phyloP scores from a whole-genome alignment of 2,797 vertebrate species.

The Neoniphon sammara region DNA sequence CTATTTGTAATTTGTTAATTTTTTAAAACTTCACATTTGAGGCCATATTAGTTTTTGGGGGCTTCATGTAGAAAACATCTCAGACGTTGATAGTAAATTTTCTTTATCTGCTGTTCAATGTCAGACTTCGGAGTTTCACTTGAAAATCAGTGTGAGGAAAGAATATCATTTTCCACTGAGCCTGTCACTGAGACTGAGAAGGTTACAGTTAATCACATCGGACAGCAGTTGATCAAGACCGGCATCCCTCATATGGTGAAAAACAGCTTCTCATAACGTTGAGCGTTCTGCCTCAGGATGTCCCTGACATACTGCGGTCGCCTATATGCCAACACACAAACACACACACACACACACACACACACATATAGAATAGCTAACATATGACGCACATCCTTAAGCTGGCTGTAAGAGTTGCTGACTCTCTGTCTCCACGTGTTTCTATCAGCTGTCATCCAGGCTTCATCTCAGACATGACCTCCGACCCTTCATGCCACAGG shows the following conservation, averaged over 20 bases:
- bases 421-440: slow-evolving; percentile 21
- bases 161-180: too few relatives aligned
- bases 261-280: not conserved
- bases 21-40: too few relatives aligned
- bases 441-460: slow-evolving; percentile 42
- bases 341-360: not conserved
- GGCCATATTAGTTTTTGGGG: not conserved
- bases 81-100: not conserved
- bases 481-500: slow-evolving; percentile 46
- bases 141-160: too few relatives aligned
- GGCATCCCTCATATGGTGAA: not conserved
- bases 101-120: not conserved
- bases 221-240: not conserved
- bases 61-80: not conserved
- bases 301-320: too few relatives aligned
- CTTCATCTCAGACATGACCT: slow-evolving; percentile 49
- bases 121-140: too few relatives aligned
- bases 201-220: too few relatives aligned
- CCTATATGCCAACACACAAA: not conserved
- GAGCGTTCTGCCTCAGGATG: not conserved
- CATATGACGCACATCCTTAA: slow-evolving; percentile 11
- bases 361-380: slow-evolving; percentile 5
- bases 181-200: too few relatives aligned
- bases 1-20: too few relatives aligned
- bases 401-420: slow-evolving; percentile 21